A percentile compares a stretch with the other conserved stretches of the same genome.
phyloP scores from a whole-genome alignment of 2,113 vertebrate genomes.

The Paralichthys olivaceus region DNA sequence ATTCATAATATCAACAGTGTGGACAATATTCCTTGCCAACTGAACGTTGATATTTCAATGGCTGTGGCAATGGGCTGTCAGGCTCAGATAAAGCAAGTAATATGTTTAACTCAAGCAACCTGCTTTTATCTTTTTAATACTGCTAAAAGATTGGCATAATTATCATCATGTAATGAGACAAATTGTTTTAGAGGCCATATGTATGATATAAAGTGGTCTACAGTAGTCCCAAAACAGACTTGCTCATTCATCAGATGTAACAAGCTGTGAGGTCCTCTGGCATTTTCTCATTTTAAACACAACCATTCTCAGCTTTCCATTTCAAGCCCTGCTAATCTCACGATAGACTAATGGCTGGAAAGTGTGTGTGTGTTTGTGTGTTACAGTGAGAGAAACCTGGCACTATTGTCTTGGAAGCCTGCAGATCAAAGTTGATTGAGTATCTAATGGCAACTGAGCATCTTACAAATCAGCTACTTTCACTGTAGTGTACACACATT shows the following conservation, averaged over 20 bases:
- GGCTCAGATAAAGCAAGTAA: not conserved
- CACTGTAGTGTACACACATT: no score
- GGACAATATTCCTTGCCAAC: not conserved
- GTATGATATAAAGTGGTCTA: slow-evolving; percentile 20
- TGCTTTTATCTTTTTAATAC: not conserved
- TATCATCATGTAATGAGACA: slow-evolving; percentile 15
- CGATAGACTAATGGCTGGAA: slow-evolving; percentile 25
- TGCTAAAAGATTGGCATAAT: not conserved
- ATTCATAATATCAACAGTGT: not conserved
- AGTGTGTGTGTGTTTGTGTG: not conserved
- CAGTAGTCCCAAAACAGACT: slow-evolving; percentile 23
- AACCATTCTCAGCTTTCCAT: slow-evolving; percentile 46
- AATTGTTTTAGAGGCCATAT: slow-evolving; percentile 11
- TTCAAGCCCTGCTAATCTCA: slow-evolving; percentile 51
- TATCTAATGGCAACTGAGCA: no score
- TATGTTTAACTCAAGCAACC: not conserved
- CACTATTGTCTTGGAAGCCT: no score
- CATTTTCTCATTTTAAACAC: slow-evolving; percentile 48
- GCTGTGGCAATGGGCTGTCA: no score
- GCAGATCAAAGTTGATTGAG: no score
- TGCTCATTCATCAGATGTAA: slow-evolving; percentile 46
- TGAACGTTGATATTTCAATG: not conserved
- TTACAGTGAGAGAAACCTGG: no score
- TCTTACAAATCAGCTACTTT: no score
- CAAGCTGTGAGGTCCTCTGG: slow-evolving; percentile 45